A percentile compares a stretch with the other conserved stretches of the same genome.
Conservation (phyloP, 2,113 vertebrate species). For the Psettodes erumei region DNA sequence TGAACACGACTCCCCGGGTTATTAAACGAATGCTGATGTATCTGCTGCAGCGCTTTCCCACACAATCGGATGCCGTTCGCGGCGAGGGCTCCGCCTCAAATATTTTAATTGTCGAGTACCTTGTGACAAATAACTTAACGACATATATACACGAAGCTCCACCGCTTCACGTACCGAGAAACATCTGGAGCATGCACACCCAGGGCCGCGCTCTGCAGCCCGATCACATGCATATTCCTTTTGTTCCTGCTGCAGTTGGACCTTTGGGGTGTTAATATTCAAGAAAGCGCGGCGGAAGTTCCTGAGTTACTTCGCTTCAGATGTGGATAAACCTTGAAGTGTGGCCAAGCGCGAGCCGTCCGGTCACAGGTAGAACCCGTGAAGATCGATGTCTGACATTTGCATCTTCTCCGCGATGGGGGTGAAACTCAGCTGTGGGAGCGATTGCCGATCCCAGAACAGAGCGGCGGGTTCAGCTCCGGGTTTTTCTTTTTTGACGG, state of each 20-base stretch:
- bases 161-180: no score
- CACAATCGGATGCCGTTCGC: no score
- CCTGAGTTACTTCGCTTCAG: neutral
- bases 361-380: neutral
- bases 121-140: no score
- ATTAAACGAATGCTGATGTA: neutral
- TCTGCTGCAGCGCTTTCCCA: neutral
- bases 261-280: no score
- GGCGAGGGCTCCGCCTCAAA: no score
- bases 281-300: neutral
- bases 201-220: no score
- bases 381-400: neutral
- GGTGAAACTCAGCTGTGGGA: constrained; percentile 4
- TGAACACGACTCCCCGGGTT: neutral
- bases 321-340: neutral
- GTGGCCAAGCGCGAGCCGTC: neutral
- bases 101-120: no score
- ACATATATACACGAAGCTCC: no score
- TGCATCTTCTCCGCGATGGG: no score
- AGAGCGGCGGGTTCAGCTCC: neutral
- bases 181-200: no score
- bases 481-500: constrained; percentile 36
- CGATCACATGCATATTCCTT: no score
- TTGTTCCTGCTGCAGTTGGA: no score
- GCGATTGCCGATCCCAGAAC: constrained; percentile 5